phyloP scores from a whole-genome alignment of 2,113 vertebrate species.

The Phocoena sinus region DNA sequence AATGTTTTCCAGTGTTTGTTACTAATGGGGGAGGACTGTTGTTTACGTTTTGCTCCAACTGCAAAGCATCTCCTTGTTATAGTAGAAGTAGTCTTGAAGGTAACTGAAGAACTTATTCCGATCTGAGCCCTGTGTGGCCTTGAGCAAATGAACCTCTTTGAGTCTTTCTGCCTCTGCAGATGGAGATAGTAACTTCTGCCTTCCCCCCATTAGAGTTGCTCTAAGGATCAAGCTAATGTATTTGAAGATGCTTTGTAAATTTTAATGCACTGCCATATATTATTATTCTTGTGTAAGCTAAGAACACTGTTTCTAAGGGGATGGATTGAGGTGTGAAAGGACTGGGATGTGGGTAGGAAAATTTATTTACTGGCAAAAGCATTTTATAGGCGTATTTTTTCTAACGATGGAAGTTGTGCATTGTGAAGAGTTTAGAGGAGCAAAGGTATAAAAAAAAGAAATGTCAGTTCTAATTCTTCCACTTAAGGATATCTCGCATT shows the following conservation, averaged over 20 bases:
- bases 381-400: neutral
- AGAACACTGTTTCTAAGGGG: neutral
- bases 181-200: neutral
- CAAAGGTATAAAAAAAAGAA: neutral
- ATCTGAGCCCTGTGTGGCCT: neutral
- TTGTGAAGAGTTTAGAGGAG: neutral
- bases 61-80: neutral
- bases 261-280: neutral
- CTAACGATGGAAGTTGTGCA: neutral
- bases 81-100: neutral
- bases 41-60: neutral
- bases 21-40: neutral
- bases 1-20: neutral
- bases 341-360: neutral
- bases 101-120: neutral
- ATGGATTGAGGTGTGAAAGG: neutral
- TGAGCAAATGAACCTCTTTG: neutral
- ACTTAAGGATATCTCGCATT: neutral
- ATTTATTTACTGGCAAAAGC: neutral
- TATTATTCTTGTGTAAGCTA: neutral
- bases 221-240: neutral
- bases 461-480: neutral
- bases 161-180: neutral
- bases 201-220: neutral
- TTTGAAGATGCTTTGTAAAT: neutral